Percentiles rank a stretch among this genome's conserved stretches.
These are phyloP conservation scores for Chromobotia macracanthus DNA, from an alignment of 2,797 vertebrate genomes.

Conservation along the genomic window DNA sequence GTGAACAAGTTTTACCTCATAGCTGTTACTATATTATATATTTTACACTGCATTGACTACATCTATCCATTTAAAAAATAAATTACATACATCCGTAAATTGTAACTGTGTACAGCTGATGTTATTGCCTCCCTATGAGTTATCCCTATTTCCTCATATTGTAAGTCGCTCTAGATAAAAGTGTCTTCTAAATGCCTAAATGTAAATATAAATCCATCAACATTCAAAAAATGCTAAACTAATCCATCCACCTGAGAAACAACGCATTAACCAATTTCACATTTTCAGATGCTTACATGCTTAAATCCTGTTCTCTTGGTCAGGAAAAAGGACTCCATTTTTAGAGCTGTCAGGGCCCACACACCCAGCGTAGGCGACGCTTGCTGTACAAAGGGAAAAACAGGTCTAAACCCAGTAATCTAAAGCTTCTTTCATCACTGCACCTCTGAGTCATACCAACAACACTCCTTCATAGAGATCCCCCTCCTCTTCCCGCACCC, in stretches of 20 bases:
- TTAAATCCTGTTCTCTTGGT: not conserved
- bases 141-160: no score
- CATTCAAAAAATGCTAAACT: not conserved
- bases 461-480: not conserved
- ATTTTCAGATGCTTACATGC: not conserved
- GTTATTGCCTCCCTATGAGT: no score
- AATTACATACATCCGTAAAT: no score
- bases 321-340: constrained; percentile 44
- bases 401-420: constrained; percentile 60
- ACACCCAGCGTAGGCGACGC: constrained; percentile 44
- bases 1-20: no score
- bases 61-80: not conserved
- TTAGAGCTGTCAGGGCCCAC: constrained; percentile 53
- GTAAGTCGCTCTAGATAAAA: no score
- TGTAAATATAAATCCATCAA: no score
- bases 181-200: no score
- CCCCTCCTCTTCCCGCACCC: not conserved
- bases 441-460: constrained; percentile 55
- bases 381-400: constrained; percentile 47
- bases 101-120: no score
- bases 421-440: constrained; percentile 45
- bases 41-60: not conserved
- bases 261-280: not conserved
- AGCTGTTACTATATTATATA: no score
- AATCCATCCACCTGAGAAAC: not conserved